Percentiles rank a stretch among this genome's conserved stretches.
These are phyloP conservation scores for Calidris pugnax DNA, from an alignment of 2,113 vertebrate species.

Conservation along the genomic window DNA sequence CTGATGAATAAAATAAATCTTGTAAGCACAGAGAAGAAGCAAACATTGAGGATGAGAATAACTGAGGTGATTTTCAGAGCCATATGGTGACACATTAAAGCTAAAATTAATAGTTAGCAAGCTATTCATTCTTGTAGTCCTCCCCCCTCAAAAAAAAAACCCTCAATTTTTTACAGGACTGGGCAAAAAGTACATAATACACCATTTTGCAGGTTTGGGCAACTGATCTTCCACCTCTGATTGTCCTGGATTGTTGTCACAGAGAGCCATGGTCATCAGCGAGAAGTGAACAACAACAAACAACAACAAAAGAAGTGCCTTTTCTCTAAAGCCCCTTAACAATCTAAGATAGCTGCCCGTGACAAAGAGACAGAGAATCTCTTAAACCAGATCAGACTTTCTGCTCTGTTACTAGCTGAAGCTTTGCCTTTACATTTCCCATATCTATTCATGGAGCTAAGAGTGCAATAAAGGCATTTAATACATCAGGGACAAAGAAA, in stretches of 20 bases:
- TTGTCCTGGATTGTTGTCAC: neutral
- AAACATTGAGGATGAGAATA: neutral
- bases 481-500: neutral
- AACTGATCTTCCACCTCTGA: neutral
- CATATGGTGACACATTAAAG: neutral
- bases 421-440: conserved; percentile 35
- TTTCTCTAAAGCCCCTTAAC: neutral
- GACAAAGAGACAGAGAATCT: conserved; percentile 21
- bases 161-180: neutral
- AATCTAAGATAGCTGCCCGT: neutral
- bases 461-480: conserved; percentile 40
- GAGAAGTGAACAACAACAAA: neutral
- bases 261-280: neutral
- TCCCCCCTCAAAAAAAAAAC: neutral
- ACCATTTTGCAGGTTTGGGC: neutral
- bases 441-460: conserved; percentile 44
- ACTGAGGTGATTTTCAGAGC: neutral
- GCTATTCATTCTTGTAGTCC: neutral
- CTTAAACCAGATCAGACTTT: conserved; percentile 12
- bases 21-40: neutral
- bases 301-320: neutral
- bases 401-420: neutral
- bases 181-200: neutral
- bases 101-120: neutral
- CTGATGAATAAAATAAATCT: neutral